Percentiles rank a stretch among this genome's conserved stretches.
Conservation (phyloP, 2,797 vertebrate genomes). For the Hephaestus fuliginosus region DNA sequence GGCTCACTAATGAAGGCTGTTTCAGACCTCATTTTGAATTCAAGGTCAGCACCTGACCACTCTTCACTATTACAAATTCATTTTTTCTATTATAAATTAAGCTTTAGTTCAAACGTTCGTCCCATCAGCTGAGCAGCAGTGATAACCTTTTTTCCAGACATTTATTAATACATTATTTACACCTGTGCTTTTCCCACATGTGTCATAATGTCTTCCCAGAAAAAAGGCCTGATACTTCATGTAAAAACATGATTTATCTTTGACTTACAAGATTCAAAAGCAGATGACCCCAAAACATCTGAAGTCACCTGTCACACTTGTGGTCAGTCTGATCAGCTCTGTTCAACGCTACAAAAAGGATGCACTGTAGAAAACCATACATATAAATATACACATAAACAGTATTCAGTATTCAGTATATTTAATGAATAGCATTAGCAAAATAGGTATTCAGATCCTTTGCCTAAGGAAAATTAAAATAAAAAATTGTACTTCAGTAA, state of each 20-base stretch:
- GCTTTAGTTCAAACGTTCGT: slow-evolving; percentile 25
- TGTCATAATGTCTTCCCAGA: background rate
- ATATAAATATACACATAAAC: background rate
- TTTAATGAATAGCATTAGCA: background rate
- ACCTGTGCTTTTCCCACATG: background rate
- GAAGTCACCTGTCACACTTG: background rate
- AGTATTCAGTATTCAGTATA: background rate
- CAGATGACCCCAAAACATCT: background rate
- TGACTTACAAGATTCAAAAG: slow-evolving; percentile 11
- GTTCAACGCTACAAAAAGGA: background rate
- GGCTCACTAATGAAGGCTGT: slow-evolving; percentile 69
- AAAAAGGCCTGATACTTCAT: background rate
- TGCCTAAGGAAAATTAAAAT: background rate
- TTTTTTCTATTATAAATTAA: slow-evolving; percentile 48
- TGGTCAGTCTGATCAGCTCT: slow-evolving; percentile 3
- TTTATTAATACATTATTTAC: slow-evolving; percentile 43
- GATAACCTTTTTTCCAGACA: slow-evolving; percentile 39
- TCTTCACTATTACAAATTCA: slow-evolving; percentile 43
- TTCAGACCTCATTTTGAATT: slow-evolving; percentile 59
- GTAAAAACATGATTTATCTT: slow-evolving; percentile 2
- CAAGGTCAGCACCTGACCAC: slow-evolving; percentile 71
- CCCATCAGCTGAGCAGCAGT: slow-evolving; percentile 24
- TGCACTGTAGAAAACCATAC: no score
- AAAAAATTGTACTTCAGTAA: background rate
- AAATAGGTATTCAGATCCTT: background rate